Evolutionary conservation across 2,888 invertebrate genomes (phyloP).

Genomic region (Siphonodentalium dalli): DNA sequence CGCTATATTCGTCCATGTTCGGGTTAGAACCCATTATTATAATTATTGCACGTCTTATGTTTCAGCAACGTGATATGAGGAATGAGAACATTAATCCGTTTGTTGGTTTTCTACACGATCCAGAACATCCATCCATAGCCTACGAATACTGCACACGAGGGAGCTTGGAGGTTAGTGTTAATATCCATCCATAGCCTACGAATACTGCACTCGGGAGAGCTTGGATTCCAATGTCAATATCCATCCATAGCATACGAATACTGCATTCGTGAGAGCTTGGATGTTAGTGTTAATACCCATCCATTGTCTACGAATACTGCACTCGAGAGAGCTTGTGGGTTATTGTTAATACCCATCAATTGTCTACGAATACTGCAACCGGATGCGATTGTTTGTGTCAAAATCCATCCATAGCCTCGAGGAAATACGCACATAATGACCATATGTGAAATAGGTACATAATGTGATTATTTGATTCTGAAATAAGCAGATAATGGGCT

Average conservation of each 20-base stretch:
- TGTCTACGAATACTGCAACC: no score
- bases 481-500: no score
- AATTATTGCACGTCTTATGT: no score
- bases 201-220: slow-evolving; percentile 87
- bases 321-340: slow-evolving; percentile 77
- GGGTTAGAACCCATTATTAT: no score
- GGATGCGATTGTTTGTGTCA: no score
- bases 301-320: slow-evolving; percentile 82
- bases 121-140: slow-evolving; percentile 69
- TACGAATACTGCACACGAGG: slow-evolving; percentile 88
- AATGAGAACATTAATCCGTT: slow-evolving; percentile 92
- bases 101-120: slow-evolving; percentile 84
- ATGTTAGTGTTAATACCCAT: slow-evolving; percentile 53
- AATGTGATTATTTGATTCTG: no score
- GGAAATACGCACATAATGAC: no score
- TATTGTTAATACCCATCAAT: no score
- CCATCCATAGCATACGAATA: slow-evolving; percentile 77
- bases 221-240: slow-evolving; percentile 53
- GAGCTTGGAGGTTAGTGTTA: slow-evolving; percentile 69
- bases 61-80: slow-evolving; percentile 80
- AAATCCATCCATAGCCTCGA: no score
- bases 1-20: no score
- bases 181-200: slow-evolving; percentile 73
- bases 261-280: slow-evolving; percentile 81
- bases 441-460: no score